A percentile compares a stretch with the other conserved stretches of the same genome.
phyloP scores from a whole-genome alignment of 2,888 invertebrate genomes.

The Hemaris fuciformis region DNA sequence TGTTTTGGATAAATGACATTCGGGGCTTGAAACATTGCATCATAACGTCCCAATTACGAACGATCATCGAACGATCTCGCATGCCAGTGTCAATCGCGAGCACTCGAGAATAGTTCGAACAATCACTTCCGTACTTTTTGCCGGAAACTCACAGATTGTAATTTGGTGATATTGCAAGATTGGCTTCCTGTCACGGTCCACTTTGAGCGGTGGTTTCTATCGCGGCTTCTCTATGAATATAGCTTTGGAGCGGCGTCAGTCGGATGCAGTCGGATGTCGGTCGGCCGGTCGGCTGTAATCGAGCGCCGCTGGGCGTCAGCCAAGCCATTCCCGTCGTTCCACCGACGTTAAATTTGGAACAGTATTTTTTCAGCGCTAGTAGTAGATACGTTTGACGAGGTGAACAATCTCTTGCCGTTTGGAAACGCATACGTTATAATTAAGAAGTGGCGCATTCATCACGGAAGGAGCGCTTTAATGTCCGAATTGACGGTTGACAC shows the following conservation, averaged over 20 bases:
- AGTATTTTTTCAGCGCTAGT: constrained; percentile 62
- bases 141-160: constrained; percentile 40
- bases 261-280: constrained; percentile 56
- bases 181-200: constrained; percentile 36
- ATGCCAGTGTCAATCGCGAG: constrained; percentile 38
- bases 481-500: background rate
- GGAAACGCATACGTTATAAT: constrained; percentile 25
- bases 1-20: constrained; percentile 44
- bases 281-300: constrained; percentile 45
- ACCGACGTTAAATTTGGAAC: constrained; percentile 76
- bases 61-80: constrained; percentile 37
- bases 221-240: constrained; percentile 20
- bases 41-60: constrained; percentile 37
- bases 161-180: constrained; percentile 40
- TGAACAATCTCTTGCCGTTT: constrained; percentile 73
- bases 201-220: constrained; percentile 16
- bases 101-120: constrained; percentile 35
- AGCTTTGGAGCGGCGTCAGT: constrained; percentile 37
- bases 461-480: background rate
- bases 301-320: constrained; percentile 69
- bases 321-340: constrained; percentile 73
- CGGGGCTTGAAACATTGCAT: constrained; percentile 34
- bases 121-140: constrained; percentile 61
- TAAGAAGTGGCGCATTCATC: constrained; percentile 7
- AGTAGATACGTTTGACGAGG: constrained; percentile 66